Evolutionary conservation across 2,113 vertebrate species (phyloP).

Genomic region (Megaceryle torquata): DNA sequence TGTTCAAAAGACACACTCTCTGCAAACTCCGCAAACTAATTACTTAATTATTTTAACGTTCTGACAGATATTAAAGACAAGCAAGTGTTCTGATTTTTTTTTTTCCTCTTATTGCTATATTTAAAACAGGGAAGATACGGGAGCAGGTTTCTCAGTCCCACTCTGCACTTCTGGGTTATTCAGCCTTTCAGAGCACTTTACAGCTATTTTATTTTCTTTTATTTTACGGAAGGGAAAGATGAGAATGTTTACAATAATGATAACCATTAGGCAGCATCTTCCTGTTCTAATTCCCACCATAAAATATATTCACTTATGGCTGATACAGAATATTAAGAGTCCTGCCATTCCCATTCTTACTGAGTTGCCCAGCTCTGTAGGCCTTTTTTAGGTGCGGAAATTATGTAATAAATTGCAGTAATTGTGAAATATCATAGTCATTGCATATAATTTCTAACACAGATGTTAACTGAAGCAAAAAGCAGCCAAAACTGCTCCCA

Average conservation of each 20-base stretch:
- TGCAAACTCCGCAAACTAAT: not conserved
- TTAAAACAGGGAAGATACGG: constrained; percentile 15
- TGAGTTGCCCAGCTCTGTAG: not conserved
- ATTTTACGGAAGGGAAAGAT: constrained; percentile 21
- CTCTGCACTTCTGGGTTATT: constrained; percentile 30
- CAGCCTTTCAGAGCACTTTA: constrained; percentile 58
- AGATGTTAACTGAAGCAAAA: not conserved
- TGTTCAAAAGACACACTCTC: not conserved
- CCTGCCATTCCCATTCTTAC: not conserved
- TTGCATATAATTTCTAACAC: not conserved
- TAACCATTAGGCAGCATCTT: not conserved
- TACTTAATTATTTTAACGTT: constrained; percentile 32
- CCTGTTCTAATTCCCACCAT: not conserved
- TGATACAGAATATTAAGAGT: not conserved
- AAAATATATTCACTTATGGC: not conserved
- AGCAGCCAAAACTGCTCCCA: not conserved
- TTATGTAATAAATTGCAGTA: not conserved
- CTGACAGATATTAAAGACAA: not conserved
- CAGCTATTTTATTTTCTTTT: constrained; percentile 26
- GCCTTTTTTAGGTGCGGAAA: not conserved
- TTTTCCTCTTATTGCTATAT: not conserved
- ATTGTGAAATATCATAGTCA: not conserved
- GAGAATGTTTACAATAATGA: not conserved
- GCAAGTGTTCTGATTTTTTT: not conserved
- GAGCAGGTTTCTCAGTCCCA: constrained; percentile 38